phyloP scores from a whole-genome alignment of 2,888 invertebrate genomes.

The Agrotis puta region DNA sequence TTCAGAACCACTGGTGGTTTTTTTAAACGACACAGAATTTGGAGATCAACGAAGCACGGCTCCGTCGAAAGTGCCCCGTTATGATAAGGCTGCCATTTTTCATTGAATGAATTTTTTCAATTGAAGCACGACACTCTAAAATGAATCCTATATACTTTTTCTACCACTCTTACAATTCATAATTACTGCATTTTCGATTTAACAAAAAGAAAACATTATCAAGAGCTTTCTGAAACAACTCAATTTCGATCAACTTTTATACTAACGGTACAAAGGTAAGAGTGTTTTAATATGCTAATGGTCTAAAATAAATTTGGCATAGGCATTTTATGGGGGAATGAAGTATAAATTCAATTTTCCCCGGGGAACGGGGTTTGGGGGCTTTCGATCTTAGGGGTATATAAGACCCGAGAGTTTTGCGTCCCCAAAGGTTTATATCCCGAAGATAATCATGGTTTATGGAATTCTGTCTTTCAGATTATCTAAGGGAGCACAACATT shows the following conservation, averaged over 20 bases:
- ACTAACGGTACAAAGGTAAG: conserved; percentile 78
- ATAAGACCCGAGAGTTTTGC: conserved; percentile 44
- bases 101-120: no score
- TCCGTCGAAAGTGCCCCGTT: no score
- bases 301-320: conserved; percentile 87
- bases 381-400: conserved; percentile 44
- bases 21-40: no score
- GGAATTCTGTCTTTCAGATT: conserved; percentile 63
- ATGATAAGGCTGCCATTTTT: no score
- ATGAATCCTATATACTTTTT: no score
- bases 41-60: no score
- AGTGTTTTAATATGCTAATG: conserved; percentile 89
- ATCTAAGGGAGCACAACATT: conserved; percentile 62
- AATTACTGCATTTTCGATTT: conserved; percentile 10
- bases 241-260: conserved; percentile 61
- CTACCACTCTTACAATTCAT: not conserved
- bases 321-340: conserved; percentile 87
- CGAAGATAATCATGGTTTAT: conserved; percentile 75
- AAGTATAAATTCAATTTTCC: conserved; percentile 87
- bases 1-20: no score
- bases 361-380: conserved; percentile 48
- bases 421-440: conserved; percentile 66
- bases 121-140: no score
- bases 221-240: conserved; percentile 33
- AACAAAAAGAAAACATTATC: conserved; percentile 21